These are phyloP conservation scores for Dendrolimus kikuchii DNA, from an alignment of 1,140 invertebrate genomes.

Conservation along the genomic window DNA sequence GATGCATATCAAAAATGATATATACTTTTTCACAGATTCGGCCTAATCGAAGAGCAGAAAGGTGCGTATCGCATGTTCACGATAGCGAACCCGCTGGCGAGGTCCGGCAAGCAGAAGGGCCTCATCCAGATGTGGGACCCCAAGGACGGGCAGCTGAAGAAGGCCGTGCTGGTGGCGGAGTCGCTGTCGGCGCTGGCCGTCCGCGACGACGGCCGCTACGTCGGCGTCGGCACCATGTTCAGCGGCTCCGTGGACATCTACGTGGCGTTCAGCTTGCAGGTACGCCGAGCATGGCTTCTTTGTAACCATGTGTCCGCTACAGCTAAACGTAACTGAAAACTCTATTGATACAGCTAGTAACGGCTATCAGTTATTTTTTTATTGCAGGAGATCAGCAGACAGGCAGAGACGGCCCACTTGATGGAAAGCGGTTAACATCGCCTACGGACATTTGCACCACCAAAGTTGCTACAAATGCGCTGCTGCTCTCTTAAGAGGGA, in stretches of 20 bases:
- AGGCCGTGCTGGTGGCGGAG: slow-evolving; percentile 77
- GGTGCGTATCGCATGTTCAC: slow-evolving; percentile 83
- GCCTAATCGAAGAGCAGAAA: slow-evolving; percentile 77
- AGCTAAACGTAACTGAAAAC: too few relatives aligned
- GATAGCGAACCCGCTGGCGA: slow-evolving; percentile 83
- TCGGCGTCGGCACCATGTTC: slow-evolving; percentile 94
- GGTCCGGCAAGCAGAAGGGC: slow-evolving; percentile 79
- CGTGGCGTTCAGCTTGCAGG: slow-evolving; percentile 93
- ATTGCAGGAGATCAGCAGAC: too few relatives aligned
- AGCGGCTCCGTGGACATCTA: slow-evolving; percentile 92
- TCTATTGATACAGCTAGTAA: too few relatives aligned
- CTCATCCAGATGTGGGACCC: slow-evolving; percentile 82
- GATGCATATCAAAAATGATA: too few relatives aligned
- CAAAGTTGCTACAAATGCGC: too few relatives aligned
- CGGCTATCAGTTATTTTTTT: too few relatives aligned
- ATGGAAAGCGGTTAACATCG: too few relatives aligned
- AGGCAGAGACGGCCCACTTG: too few relatives aligned
- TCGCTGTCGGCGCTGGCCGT: slow-evolving; percentile 90
- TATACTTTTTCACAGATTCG: slow-evolving; percentile 74
- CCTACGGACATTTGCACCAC: too few relatives aligned
- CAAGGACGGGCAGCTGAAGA: slow-evolving; percentile 67
- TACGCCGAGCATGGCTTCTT: slow-evolving; percentile 54
- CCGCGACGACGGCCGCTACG: slow-evolving; percentile 91
- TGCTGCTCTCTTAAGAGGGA: too few relatives aligned
- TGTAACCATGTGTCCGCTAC: too few relatives aligned